Evolutionary conservation across 2,888 invertebrate genomes (phyloP), one percentile per base, ranked within the genome.

Genomic region (Tethea ocularis): DNA sequence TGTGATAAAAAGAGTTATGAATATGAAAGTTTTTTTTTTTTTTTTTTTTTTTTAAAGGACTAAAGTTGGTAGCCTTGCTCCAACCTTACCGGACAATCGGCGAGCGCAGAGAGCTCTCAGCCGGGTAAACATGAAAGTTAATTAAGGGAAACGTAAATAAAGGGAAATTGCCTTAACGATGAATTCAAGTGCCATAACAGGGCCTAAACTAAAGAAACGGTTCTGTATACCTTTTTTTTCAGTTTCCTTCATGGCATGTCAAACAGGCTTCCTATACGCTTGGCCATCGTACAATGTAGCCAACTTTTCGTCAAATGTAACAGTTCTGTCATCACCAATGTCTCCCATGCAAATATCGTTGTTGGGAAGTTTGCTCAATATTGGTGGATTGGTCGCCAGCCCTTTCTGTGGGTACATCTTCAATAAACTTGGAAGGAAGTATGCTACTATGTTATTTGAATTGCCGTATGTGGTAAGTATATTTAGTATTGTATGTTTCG

Each of bases 211-310:
- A 24, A 5, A 4, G 2, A 24, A 24, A 5, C 5, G 1, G 8
- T 51, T 8, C 3, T 5, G 23, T 0, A 22, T n/a, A 17, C 10
- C 10, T 4, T 33, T 46, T 38, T 13, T 74, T 78, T 0, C 82
- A 91, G 91, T 91, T 57, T 84, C 83, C 22, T 86, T 83, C 58
- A 72, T 89, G 57, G 84, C 84, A 15, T 69, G 77, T 11, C 78
- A 89, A 13, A 88, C 90, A 0, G 92, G 92, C 0, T 84, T 88
- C 54, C 68, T 90, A 2, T 78, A 79, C 61, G 86, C 91, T 0
- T 92, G 92, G 92, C 91, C 92, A 0, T 92, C 92, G 0, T 88
- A 83, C 61, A 91, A 89, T 0, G 71, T 86, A n/a, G 82, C 77
- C 2, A 78, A 81, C 55, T 91, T 91, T 63, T 67, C 61, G 5